Percentiles rank a stretch among this genome's conserved stretches.
Evolutionary conservation across 2,797 vertebrate genomes (phyloP).

Genomic region (Malurus splendens): DNA sequence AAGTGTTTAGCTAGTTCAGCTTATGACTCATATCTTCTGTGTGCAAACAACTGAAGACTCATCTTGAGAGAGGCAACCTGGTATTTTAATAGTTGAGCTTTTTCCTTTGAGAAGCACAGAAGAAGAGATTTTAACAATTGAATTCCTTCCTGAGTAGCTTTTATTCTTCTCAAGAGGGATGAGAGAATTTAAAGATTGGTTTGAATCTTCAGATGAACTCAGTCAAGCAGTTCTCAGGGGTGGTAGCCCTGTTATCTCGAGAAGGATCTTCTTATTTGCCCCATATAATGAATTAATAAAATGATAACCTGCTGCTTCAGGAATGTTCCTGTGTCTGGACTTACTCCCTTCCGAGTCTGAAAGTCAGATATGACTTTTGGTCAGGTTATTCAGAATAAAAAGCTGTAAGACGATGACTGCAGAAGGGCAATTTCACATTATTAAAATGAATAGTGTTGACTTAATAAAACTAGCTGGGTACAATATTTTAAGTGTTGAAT

Average conservation of each 20-base stretch:
- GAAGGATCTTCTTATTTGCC: neutral
- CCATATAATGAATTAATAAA: neutral
- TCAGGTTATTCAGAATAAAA: neutral
- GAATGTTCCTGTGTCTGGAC: neutral
- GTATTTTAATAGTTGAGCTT: neutral
- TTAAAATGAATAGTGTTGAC: neutral
- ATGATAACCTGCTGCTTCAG: neutral
- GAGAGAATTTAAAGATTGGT: neutral
- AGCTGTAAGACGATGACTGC: accelerated
- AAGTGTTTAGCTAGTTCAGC: conserved; percentile 3
- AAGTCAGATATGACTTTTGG: neutral
- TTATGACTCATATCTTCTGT: neutral
- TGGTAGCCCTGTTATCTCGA: neutral
- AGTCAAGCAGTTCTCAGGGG: neutral
- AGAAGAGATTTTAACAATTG: neutral
- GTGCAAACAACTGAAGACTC: conserved; percentile 23
- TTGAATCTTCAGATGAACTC: neutral
- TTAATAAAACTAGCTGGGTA: neutral
- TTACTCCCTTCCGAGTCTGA: neutral
- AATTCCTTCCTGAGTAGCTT: conserved; percentile 1
- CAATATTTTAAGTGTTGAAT: neutral
- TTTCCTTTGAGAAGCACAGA: neutral
- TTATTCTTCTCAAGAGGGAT: neutral
- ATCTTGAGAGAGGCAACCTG: neutral
- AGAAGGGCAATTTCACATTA: neutral